Evolutionary conservation across 2,797 vertebrate genomes (phyloP), one percentile per base, ranked within the genome.

Genomic region (Tragopan temminckii): DNA sequence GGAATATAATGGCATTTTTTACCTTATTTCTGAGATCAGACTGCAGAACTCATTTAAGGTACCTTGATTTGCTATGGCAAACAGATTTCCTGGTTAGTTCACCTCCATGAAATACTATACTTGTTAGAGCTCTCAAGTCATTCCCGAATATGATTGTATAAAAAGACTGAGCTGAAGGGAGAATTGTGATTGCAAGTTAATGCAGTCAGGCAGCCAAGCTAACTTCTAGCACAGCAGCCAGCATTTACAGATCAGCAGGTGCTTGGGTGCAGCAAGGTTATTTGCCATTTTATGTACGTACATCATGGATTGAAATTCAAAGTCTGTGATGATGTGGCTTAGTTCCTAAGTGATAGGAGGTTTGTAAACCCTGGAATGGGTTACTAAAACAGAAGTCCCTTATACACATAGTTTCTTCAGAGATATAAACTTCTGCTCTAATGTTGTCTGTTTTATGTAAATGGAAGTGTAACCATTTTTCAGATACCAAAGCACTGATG

Each of bases 401-500:
- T 27, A 33, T 74, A 14, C n/a, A 29, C 62, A 12, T n/a, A 4
- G 17, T 85, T 79, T 58, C 23, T 62, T 25, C 58, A 10, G 18
- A 84, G 25, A 42, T 33, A 43, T 14, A 62, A 90, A 66, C 6
- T 62, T 29, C 74, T 83, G 17, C 6, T 93, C 18, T 27, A 19
- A 3, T 20, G 5, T 31, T 85, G 31, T 85, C n/a, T 3, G 14
- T 58, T 66, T 89, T 74, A 46, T 27, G 35, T 27, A 45, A 24
- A 69, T 25, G 5, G 9, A 81, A 80, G 50, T n/a, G 2, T n/a
- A 57, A 24, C 7, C 7, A 7, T 69, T 52, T 82, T 58, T 75
- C 38, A 69, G 19, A 50, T 4, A 5, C 3, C 9, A 84, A 4
- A 2, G 6, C 14, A 4, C 11, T 43, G 24, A 42, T 1, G 4